Conservation (phyloP, 1,140 invertebrate species). For the Cryptotermes secundus region DNA sequence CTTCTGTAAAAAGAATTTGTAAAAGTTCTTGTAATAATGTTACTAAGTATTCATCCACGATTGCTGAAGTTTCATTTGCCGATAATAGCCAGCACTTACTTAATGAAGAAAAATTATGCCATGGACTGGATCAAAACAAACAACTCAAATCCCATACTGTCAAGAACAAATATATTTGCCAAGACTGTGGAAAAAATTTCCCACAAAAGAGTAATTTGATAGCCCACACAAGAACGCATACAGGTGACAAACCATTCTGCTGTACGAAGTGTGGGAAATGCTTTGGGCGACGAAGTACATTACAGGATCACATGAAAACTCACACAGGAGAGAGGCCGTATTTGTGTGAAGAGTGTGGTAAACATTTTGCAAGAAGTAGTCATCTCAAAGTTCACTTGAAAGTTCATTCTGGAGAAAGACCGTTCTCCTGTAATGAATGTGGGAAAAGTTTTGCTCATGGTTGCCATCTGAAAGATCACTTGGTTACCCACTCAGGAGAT, state of each 20-base stretch:
- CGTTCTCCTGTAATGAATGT: constrained; percentile 44
- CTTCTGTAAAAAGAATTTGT: neutral
- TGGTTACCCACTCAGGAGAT: constrained; percentile 17
- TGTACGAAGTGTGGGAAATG: constrained; percentile 52
- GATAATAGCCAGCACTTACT: neutral
- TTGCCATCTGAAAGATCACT: constrained; percentile 17
- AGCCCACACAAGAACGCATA: constrained; percentile 45
- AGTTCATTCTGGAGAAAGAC: constrained; percentile 62
- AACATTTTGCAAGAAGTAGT: constrained; percentile 67
- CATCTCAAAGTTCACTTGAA: constrained; percentile 60
- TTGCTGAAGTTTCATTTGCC: neutral
- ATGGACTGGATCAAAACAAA: neutral
- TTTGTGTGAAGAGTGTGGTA: constrained; percentile 65
- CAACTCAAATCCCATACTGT: neutral
- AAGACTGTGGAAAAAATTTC: constrained; percentile 24
- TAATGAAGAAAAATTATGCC: neutral
- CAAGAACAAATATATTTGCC: constrained; percentile 24
- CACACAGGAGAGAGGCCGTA: constrained; percentile 60
- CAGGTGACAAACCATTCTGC: constrained; percentile 52
- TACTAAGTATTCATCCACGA: neutral
- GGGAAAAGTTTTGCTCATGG: constrained; percentile 21
- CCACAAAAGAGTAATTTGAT: constrained; percentile 19
- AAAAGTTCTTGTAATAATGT: neutral
- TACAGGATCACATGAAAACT: constrained; percentile 52
- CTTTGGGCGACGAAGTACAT: constrained; percentile 45